Conservation (phyloP, 37 sponge, comb jelly and placozoan genomes). For the Eunapius fragilis region DNA sequence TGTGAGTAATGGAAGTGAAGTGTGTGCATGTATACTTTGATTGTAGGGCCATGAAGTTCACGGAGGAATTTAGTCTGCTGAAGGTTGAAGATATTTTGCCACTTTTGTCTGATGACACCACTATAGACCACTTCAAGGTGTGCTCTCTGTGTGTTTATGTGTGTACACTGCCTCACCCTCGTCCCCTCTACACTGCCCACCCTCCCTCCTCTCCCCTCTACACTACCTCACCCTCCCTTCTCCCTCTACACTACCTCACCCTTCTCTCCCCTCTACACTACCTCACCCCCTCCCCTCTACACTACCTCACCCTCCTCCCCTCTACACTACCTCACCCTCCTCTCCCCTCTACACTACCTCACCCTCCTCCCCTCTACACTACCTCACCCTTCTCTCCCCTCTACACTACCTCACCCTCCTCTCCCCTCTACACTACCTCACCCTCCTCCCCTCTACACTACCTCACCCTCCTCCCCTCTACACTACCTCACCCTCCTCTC, state of each 20-base stretch:
- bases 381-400: no score
- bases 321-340: background rate
- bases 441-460: no score
- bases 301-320: no score
- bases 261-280: background rate
- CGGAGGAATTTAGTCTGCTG: constrained; percentile 80
- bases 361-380: background rate
- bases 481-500: background rate
- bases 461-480: background rate
- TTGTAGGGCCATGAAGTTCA: constrained; percentile 80
- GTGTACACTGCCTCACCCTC: no score
- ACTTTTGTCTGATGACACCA: constrained; percentile 91
- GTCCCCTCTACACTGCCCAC: no score
- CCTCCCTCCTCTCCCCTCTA: no score
- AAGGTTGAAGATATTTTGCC: constrained; percentile 97
- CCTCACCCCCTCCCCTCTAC: background rate
- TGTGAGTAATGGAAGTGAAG: background rate
- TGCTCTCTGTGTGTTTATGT: background rate
- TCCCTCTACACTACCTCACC: no score
- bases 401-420: no score
- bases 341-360: background rate
- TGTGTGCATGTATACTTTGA: background rate
- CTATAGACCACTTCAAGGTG: constrained; percentile 97
- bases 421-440: no score
- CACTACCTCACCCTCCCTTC: no score